Evolutionary conservation across 2,888 invertebrate species (phyloP).

Genomic region (Pollenia griseotomentosa): DNA sequence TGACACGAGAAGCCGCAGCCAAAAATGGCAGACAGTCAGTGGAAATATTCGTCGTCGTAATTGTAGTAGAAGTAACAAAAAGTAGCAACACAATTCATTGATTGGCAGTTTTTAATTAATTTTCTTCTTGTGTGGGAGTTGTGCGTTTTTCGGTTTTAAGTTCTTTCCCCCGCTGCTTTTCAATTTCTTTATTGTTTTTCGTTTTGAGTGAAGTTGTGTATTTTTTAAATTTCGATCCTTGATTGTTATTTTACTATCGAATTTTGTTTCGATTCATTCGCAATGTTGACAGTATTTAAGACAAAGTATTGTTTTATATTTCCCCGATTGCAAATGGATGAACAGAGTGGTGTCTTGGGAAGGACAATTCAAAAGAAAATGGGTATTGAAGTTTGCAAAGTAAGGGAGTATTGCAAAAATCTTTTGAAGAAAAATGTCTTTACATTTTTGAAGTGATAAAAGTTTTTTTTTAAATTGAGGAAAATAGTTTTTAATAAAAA

Average conservation of each 20-base stretch:
- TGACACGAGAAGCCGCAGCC: slow-evolving; percentile 42
- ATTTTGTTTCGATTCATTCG: slow-evolving; percentile 13
- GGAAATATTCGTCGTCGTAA: slow-evolving; percentile 11
- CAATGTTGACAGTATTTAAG: slow-evolving; percentile 33
- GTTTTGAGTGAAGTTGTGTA: slow-evolving; percentile 30
- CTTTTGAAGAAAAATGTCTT: no score
- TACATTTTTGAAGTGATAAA: no score
- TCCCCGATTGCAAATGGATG: not conserved
- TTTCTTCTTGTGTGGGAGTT: slow-evolving; percentile 60
- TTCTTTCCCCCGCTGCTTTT: not conserved
- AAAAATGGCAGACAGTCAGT: not conserved
- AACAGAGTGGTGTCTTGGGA: not conserved
- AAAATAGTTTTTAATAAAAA: no score
- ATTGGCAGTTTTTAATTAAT: slow-evolving; percentile 72
- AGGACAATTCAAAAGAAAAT: no score
- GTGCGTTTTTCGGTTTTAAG: slow-evolving; percentile 4
- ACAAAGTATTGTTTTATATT: slow-evolving; percentile 47
- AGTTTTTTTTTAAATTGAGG: no score
- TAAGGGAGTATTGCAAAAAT: no score
- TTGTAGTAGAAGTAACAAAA: slow-evolving; percentile 3
- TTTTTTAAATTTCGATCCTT: slow-evolving; percentile 23
- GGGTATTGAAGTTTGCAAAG: rapidly evolving
- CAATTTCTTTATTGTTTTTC: slow-evolving; percentile 34
- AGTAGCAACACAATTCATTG: slow-evolving; percentile 30
- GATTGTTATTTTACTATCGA: slow-evolving; percentile 47